phyloP scores from a whole-genome alignment of 2,888 invertebrate genomes.

The Apamea sordens region DNA sequence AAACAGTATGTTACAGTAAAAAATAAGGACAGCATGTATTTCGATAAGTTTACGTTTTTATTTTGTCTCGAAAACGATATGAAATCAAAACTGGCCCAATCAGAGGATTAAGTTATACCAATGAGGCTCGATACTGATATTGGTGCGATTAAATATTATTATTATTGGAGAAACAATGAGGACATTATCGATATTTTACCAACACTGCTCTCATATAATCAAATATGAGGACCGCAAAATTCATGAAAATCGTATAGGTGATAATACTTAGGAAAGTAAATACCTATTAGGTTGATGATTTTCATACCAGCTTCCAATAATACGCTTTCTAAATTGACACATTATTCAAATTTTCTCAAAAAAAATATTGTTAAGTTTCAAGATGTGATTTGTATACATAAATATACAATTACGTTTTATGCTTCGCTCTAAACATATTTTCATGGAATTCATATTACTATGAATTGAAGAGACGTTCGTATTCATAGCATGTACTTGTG shows the following conservation, averaged over 20 bases:
- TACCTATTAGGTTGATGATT: not conserved
- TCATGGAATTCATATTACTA: conserved; percentile 3
- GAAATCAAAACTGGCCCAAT: conserved; percentile 23
- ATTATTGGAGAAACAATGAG: conserved; percentile 34
- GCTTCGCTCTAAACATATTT: not conserved
- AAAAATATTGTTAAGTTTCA: not conserved
- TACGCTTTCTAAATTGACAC: not conserved
- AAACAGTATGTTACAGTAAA: not conserved
- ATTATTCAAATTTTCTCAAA: not conserved
- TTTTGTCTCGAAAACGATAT: conserved; percentile 10
- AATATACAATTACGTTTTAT: not conserved
- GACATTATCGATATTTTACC: conserved; percentile 16
- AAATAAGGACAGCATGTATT: not conserved
- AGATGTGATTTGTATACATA: not conserved
- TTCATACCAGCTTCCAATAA: not conserved
- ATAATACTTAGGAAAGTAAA: not conserved
- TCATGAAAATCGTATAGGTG: not conserved
- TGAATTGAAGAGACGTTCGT: conserved; percentile 10
- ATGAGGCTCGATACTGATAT: conserved; percentile 7
- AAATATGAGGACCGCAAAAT: not conserved
- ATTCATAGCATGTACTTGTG: conserved; percentile 27
- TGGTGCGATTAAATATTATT: conserved; percentile 36
- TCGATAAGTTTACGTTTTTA: not conserved
- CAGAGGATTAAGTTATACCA: conserved; percentile 32
- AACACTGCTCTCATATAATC: conserved; percentile 20